phyloP scores from a whole-genome alignment of 2,888 invertebrate species.

The Macrophya alboannulata region DNA sequence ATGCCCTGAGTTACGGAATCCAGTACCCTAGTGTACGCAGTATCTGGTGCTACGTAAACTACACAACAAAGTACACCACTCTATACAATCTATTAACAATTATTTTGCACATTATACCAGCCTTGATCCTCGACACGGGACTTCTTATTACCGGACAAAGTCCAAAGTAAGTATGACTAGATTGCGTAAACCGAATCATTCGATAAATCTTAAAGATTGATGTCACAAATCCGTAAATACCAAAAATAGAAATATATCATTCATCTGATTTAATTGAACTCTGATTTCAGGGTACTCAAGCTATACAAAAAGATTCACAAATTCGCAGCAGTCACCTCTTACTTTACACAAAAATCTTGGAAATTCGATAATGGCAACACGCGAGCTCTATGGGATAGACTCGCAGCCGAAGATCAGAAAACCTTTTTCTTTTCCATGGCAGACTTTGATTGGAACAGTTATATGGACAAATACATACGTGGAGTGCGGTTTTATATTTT shows the following conservation, averaged over 20 bases:
- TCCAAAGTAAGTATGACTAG: constrained; percentile 78
- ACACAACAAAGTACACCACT: constrained; percentile 79
- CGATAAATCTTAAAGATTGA: not conserved
- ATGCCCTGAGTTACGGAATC: constrained; percentile 75
- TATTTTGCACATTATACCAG: constrained; percentile 85
- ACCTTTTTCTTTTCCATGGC: constrained; percentile 80
- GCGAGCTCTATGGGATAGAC: constrained; percentile 77
- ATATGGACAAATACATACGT: constrained; percentile 80
- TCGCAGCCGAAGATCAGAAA: constrained; percentile 78
- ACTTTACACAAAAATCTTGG: constrained; percentile 80
- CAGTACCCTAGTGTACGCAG: constrained; percentile 68
- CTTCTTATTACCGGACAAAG: constrained; percentile 82
- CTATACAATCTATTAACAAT: constrained; percentile 80
- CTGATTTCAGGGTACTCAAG: constrained; percentile 78
- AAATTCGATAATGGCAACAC: constrained; percentile 71
- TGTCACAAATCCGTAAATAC: not conserved
- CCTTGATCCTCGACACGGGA: constrained; percentile 83
- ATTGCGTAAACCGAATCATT: constrained; percentile 15
- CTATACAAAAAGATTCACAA: constrained; percentile 81
- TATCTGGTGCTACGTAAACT: constrained; percentile 79
- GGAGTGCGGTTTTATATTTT: constrained; percentile 81
- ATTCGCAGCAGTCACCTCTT: constrained; percentile 79
- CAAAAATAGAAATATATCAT: not conserved
- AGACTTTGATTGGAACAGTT: constrained; percentile 81
- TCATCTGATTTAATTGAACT: not conserved